A percentile compares a stretch with the other conserved stretches of the same genome.
Conservation (phyloP, 2,888 invertebrate species). For the Tetragonula carbonaria region DNA sequence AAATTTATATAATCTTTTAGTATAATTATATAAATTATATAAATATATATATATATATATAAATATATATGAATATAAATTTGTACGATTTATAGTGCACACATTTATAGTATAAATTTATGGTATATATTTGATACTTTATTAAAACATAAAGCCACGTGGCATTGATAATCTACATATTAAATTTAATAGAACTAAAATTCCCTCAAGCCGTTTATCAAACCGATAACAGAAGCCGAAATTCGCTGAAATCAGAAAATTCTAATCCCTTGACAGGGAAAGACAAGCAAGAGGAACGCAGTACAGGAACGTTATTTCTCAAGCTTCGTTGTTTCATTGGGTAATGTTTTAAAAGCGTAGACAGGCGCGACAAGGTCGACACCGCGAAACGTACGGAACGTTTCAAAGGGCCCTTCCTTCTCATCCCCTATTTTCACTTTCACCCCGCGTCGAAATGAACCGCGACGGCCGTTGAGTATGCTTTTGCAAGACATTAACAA, state of each 20-base stretch:
- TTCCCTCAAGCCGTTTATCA: neutral
- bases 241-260: neutral
- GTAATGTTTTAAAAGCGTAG: constrained; percentile 6
- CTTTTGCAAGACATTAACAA: constrained; percentile 31
- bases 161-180: neutral
- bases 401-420: neutral
- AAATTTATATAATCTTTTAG: too few species aligned
- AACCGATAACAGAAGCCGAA: neutral
- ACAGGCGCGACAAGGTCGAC: neutral
- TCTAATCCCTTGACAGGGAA: neutral
- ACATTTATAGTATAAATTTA: too few species aligned
- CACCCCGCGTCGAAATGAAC: constrained; percentile 12
- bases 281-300: neutral
- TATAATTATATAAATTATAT: too few species aligned
- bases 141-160: too few species aligned
- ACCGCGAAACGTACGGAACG: constrained; percentile 1
- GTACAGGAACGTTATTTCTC: too few species aligned
- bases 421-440: constrained; percentile 32
- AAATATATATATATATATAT: too few species aligned
- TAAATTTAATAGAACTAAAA: neutral
- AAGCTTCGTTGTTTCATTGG: neutral
- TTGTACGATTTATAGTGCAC: too few species aligned
- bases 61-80: too few species aligned
- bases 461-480: neutral
- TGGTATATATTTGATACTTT: too few species aligned